Evolutionary conservation across 1,140 invertebrate genomes (phyloP), one percentile per base, ranked within the genome.

Genomic region (Goniozus legneri): DNA sequence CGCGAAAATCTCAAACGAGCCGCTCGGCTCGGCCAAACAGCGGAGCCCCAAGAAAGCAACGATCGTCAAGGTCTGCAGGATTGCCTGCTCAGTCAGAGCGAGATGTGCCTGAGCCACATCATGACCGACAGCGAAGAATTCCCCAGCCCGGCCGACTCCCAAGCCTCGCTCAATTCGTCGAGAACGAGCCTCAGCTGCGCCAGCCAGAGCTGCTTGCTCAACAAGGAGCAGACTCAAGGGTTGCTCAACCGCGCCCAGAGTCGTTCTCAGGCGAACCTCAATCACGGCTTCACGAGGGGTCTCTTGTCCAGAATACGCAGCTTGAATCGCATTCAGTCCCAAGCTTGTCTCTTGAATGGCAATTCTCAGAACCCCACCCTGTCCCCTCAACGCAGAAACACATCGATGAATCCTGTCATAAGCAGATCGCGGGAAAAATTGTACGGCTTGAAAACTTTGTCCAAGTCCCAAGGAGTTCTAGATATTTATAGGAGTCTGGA

Each of bases 401-500:
- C 24, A 1, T 32, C 47, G 3, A 53, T 56, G 39, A 56, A 60
- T 7, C 52, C 45, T 1, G 44, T 51, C 20, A 54, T 75, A 10
- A 73, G 65, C 16, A 62, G 71, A 10, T 81, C 80, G 0, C 64
- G 72, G 18, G 80, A 81, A 44, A 80, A 81, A 35, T 58, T 82
- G 0, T 80, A 80, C 20, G 78, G 78, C 1, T 55, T 81, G 0
- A 73, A 73, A 35, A 74, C 72, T 50, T 55, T 82, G 18, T 81
- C 79, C 0, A 80, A 78, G 50, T 82, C 80, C 0, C 80, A 82
- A 22, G 80, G 80, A 34, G 77, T 79, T 15, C 46, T 82, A 39
- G 74, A 78, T 39, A 71, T 78, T 35, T 78, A 75, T 48, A 64
- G 69, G 32, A 74, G 72, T 20, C 54, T 76, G 12, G 73, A 75